Base-by-base conservation (phyloP, 1,140 invertebrate species). In the Ceratoteleas bidentatus region DNA sequence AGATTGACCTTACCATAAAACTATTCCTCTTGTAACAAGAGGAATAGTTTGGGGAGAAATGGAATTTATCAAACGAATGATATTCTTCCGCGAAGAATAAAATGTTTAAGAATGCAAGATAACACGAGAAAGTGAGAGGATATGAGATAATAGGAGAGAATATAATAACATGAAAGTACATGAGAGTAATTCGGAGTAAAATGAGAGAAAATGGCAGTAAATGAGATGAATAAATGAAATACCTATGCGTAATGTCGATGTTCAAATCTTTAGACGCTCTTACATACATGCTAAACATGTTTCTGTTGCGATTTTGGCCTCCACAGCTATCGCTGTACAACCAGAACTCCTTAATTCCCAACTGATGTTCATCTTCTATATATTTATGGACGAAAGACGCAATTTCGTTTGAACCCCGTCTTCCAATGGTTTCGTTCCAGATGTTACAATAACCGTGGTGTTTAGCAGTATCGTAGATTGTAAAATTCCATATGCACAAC, bases 251-350 rank as follows among this genome's bases (percentile, higher is more conserved):
- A 10, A 62, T 62, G 9, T 62, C 9, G 10, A 62, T 14, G 8
- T 62, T 50, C 45, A 49, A 3, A 13, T 62, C 58, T 34, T 33
- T 49, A 11, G 58, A 4, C 11, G 32, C 45, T 36, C 16, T 62
- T 15, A 62, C 14, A 5, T 49, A 62, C 58, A 62, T 62, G 0
- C 3, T 13, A 15, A 62, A 62, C 3, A 62, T 14, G 6, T 33
- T 15, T 62, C 15, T 62, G 13, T 62, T 62, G 6, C 45, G 43
- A 24, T 62, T 62, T 49, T 62, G 58, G 10, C 58, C 58, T 6
- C 43, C 58, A 14, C 58, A 62, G 24, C 10, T 34, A 14, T 49
- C 45, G 32, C 58, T 62, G 9, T 50, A 62, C 6, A 62, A n/a
- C 7, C 14, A 14, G 40, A 43, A 43, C 9, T n/a, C 0, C 9